These are phyloP conservation scores for Dendroctonus valens DNA, from an alignment of 1,140 invertebrate genomes.

Conservation along the genomic window DNA sequence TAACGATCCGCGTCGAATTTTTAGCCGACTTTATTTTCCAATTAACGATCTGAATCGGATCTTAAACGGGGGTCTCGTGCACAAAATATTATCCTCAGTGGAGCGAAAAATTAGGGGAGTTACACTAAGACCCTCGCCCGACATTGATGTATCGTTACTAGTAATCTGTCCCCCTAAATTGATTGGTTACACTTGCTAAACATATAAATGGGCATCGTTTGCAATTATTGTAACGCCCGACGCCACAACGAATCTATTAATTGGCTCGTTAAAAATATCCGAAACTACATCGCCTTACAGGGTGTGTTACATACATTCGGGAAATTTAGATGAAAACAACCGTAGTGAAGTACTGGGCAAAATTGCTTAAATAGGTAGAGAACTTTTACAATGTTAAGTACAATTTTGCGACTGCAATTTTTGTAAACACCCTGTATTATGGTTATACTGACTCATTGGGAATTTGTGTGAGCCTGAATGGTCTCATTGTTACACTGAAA, in stretches of 20 bases:
- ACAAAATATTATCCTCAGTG: constrained; percentile 26
- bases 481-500: too few relatives aligned
- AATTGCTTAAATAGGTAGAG: too few relatives aligned
- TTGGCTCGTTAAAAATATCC: constrained; percentile 13
- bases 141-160: constrained; percentile 29
- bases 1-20: constrained; percentile 7
- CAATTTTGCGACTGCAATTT: too few relatives aligned
- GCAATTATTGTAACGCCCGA: constrained; percentile 9
- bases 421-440: too few relatives aligned
- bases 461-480: too few relatives aligned
- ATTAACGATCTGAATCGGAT: constrained; percentile 23
- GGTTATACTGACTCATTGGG: too few relatives aligned
- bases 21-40: constrained; percentile 20
- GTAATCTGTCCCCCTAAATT: constrained; percentile 28
- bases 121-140: constrained; percentile 23
- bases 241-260: constrained; percentile 17
- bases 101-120: constrained; percentile 32
- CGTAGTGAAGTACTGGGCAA: too few relatives aligned
- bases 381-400: too few relatives aligned
- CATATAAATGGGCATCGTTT: constrained; percentile 35
- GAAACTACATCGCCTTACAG: too few relatives aligned
- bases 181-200: constrained; percentile 37
- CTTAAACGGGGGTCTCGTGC: constrained; percentile 23
- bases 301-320: too few relatives aligned
- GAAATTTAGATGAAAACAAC: too few relatives aligned